Evolutionary conservation across 2,113 vertebrate genomes (phyloP).

Genomic region (Vimba vimba): DNA sequence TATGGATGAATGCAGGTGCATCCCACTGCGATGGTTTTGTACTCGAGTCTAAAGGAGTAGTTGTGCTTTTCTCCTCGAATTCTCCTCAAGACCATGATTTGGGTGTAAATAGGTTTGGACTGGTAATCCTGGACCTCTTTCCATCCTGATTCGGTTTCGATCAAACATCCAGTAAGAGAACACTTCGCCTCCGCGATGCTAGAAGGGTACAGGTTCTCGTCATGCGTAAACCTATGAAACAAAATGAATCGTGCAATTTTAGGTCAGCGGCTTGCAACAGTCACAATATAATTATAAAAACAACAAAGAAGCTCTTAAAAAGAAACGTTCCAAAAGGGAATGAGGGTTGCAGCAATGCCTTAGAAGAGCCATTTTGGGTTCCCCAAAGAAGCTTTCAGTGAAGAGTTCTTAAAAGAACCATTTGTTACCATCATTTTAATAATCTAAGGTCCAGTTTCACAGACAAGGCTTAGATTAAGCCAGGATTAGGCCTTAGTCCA

Average conservation of each 20-base stretch:
- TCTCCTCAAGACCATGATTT: slow-evolving; percentile 82
- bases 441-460: no score
- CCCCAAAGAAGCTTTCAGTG: background rate
- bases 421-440: background rate
- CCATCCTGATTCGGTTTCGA: slow-evolving; percentile 46
- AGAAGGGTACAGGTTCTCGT: slow-evolving; percentile 59
- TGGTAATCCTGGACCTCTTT: slow-evolving; percentile 73
- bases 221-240: slow-evolving; percentile 42
- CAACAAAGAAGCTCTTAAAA: background rate
- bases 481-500: no score
- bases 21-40: slow-evolving; percentile 80
- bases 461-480: no score
- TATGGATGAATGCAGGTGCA: slow-evolving; percentile 82
- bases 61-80: slow-evolving; percentile 58
- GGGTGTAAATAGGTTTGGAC: slow-evolving; percentile 83
- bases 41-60: slow-evolving; percentile 80
- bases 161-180: slow-evolving; percentile 74
- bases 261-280: background rate
- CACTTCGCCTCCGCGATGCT: slow-evolving; percentile 78
- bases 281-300: background rate
- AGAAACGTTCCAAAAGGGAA: background rate
- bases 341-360: background rate
- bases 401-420: background rate
- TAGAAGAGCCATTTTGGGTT: background rate
- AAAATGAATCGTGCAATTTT: background rate